Base-by-base conservation (phyloP, 2,888 invertebrate species). In the Apoderus coryli region DNA sequence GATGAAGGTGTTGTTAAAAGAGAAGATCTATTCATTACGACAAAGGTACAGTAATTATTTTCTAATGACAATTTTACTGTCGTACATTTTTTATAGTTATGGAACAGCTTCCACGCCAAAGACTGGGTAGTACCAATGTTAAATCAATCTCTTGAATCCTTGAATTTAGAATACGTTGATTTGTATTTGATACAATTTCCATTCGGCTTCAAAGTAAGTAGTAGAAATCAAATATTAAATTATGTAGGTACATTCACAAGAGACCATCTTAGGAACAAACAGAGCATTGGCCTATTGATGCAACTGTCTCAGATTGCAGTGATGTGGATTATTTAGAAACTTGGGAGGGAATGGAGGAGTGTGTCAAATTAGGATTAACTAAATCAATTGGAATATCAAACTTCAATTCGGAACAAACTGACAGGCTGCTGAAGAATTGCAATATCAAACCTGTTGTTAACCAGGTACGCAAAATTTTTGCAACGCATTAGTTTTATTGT, bases 371-470 rank as follows among this genome's bases (percentile, higher is more conserved):
- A 23, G 77, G 77, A 0, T 54, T 79, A 7, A 56, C 69, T 0
- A 70, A 64, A 43, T 72, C 73, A 16, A 80, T 85, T 35, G 85
- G 85, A 1, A 50, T 85, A 1, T 81, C 81, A 23, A 85, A 86
- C 55, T 85, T 84, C 50, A 82, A 79, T 48, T 61, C 59, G 9
- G 53, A 68, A 14, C 84, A 86, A 52, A 59, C 81, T 4, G 63
- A 70, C 29, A 60, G 75, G 7, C 40, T 85, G 2, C 38, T 78
- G 9, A 60, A 63, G 1, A 58, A 64, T 27, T 64, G 70, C 22
- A 57, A 49, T 31, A 62, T 73, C 5, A 65, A 60, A 37, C 77
- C 76, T 1, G 71, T 64, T 3, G 64, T 65, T 10, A 72, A 73
- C 48, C 71, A 78, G 57, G 59, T 33, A 35, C 4, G 9, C n/a